phyloP scores from a whole-genome alignment of 2,888 invertebrate genomes.

The Sphaerophoria taeniata region DNA sequence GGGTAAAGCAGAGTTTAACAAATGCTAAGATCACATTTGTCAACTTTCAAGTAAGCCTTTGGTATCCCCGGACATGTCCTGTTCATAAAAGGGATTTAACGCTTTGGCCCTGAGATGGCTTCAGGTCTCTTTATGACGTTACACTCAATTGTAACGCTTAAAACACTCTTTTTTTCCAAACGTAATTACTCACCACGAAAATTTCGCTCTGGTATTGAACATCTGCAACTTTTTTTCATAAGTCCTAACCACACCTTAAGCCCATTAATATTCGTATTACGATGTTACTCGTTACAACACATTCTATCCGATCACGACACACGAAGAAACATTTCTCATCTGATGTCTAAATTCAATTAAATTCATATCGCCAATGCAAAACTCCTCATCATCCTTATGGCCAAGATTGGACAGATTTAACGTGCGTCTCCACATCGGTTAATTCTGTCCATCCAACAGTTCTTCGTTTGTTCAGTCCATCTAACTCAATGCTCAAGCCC shows the following conservation, averaged over 20 bases:
- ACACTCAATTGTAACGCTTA: too few relatives aligned
- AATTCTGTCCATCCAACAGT: conserved; percentile 6
- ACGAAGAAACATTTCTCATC: conserved; percentile 71
- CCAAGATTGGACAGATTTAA: background rate
- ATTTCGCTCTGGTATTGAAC: too few relatives aligned
- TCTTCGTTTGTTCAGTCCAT: conserved; percentile 45
- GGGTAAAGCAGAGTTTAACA: too few relatives aligned
- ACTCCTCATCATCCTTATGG: conserved; percentile 3
- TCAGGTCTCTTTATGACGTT: too few relatives aligned
- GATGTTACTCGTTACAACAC: background rate
- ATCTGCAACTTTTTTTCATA: background rate
- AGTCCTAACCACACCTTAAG: background rate
- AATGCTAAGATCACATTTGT: too few relatives aligned
- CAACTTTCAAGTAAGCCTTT: too few relatives aligned
- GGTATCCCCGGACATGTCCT: too few relatives aligned
- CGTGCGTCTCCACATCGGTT: too few relatives aligned
- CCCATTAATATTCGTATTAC: background rate
- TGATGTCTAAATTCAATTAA: conserved; percentile 77
- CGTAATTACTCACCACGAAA: too few relatives aligned
- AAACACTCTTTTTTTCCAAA: too few relatives aligned
- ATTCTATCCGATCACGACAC: conserved; percentile 50
- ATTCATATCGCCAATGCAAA: conserved; percentile 66
- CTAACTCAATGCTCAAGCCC: conserved; percentile 61
- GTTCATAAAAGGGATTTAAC: too few relatives aligned
- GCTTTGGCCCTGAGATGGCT: too few relatives aligned